Base-by-base conservation (phyloP, 2,113 vertebrate species). In the Rhinolophus sinicus region DNA sequence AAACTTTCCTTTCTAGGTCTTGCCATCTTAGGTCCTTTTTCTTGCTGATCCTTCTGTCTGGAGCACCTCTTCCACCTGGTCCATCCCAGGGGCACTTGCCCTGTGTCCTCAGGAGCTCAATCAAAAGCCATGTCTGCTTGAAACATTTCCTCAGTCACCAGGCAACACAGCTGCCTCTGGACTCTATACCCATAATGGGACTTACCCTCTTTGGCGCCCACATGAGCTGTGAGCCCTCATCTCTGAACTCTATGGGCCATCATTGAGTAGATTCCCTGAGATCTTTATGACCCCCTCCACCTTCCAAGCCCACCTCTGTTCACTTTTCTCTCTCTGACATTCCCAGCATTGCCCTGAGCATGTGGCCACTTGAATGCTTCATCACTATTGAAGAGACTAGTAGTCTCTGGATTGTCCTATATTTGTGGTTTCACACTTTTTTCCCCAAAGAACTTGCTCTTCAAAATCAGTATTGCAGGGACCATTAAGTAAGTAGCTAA, bases 141-240 rank as follows among this genome's bases (percentile, higher is more conserved):
- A 56, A 62, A 8, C 33, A 47, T 18, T 30, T 14, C 30, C 5
- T 78, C 44, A 35, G 30, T 30, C 4, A 12, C 11, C 7, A 19
- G 28, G 33, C 6, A 33, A 11, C 47, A 54, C 47, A 58, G 30
- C 14, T 72, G 22, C 9, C 28, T 21, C 28, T 92, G 33, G 14
- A 62, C 50, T 87, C 52, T 65, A 44, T 8, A 58, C 10, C 30
- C 24, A 30, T 14, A 6, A 67, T 5, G 16, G 19, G 1, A 2
- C 28, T 28, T n/a, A 13, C 3, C 12, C 1, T 38, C 10, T 13
- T 70, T 19, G 2, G 19, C 44, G 1, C 9, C 15, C 35, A 16
- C n/a, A 52, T 1, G 1, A 95, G 28, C 30, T 88, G 24, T 35
- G 24, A 70, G 21, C 0, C 11, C 22, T 83, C 18, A 30, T 56